Conservation (phyloP, 2,797 vertebrate genomes). For the Gallinago stenura region DNA sequence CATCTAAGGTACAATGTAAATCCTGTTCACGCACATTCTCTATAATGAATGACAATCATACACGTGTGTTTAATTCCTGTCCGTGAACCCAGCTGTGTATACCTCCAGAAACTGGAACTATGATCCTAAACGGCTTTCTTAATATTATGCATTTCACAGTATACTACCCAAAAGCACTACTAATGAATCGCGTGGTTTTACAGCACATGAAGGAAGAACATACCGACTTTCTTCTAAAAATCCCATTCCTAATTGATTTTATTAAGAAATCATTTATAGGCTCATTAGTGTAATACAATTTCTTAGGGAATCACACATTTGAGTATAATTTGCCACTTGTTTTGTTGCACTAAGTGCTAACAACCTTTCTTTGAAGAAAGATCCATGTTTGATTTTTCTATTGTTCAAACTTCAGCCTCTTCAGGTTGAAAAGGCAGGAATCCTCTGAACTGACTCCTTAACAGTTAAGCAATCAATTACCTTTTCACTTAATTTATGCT, state of each 20-base stretch:
- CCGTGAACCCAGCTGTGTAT: neutral
- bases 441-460: slow-evolving; percentile 21
- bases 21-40: neutral
- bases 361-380: slow-evolving; percentile 8
- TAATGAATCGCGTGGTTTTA: neutral
- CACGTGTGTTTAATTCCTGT: neutral
- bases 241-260: neutral
- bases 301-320: neutral
- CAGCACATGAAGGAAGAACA: neutral
- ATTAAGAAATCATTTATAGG: neutral
- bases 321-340: slow-evolving; percentile 28
- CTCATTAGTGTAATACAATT: neutral
- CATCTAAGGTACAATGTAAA: neutral
- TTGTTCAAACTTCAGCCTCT: slow-evolving; percentile 13
- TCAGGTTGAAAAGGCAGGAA: neutral
- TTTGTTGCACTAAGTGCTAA: slow-evolving; percentile 3
- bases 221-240: neutral
- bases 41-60: neutral
- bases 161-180: neutral
- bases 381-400: slow-evolving; percentile 6
- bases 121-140: neutral
- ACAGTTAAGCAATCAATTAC: slow-evolving; percentile 10
- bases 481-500: neutral
- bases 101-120: neutral
- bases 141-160: neutral